phyloP scores from a whole-genome alignment of 2,113 vertebrate genomes.

The Crotalus horridus region DNA sequence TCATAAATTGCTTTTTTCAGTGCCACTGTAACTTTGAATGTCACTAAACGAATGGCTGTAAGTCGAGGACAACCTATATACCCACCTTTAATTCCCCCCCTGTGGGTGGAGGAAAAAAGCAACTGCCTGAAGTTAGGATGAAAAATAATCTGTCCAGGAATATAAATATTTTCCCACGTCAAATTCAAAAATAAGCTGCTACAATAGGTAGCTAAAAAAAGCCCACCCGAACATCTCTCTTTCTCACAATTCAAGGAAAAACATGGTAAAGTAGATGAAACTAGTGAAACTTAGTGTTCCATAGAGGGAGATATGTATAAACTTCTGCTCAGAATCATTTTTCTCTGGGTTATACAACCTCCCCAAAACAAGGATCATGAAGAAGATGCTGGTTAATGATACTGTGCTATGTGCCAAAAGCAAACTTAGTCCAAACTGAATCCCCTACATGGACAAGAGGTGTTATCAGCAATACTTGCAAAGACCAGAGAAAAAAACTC shows the following conservation, averaged over 20 bases:
- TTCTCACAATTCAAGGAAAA: background rate
- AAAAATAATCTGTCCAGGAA: background rate
- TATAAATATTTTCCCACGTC: no score
- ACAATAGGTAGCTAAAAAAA: background rate
- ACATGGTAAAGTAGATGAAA: background rate
- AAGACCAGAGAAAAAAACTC: background rate
- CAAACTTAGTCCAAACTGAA: background rate
- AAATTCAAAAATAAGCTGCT: background rate
- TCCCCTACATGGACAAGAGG: no score
- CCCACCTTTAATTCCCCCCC: background rate
- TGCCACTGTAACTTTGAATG: background rate
- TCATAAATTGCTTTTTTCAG: background rate
- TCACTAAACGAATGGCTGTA: background rate
- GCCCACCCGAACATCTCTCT: background rate
- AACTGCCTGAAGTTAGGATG: background rate
- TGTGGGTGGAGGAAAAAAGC: background rate
- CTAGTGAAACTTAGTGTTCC: background rate
- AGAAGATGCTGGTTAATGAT: background rate
- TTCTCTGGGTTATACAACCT: background rate
- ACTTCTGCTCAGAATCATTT: background rate
- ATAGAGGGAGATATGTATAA: background rate
- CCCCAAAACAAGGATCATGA: background rate
- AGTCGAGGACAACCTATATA: background rate
- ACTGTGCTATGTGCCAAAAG: background rate
- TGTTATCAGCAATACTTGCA: background rate